phyloP scores from a whole-genome alignment of 2,797 vertebrate genomes.

The Masticophis lateralis region DNA sequence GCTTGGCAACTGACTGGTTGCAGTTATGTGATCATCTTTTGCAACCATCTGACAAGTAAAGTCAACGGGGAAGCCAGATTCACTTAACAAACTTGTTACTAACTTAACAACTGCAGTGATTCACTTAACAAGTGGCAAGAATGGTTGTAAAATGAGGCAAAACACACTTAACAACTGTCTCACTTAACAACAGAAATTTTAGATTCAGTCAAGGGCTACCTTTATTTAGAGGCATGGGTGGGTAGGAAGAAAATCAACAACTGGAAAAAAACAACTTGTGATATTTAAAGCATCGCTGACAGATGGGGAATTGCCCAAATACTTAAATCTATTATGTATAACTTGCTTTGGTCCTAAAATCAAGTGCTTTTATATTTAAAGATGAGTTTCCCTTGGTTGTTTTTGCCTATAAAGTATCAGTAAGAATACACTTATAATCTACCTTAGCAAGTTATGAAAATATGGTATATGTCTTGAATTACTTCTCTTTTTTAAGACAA shows the following conservation, averaged over 20 bases:
- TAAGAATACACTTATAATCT: neutral
- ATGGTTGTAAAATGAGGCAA: too few species aligned
- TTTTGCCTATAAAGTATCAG: neutral
- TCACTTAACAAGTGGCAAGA: too few species aligned
- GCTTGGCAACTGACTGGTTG: too few species aligned
- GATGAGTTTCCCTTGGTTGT: neutral
- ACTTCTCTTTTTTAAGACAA: too few species aligned
- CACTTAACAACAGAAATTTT: too few species aligned
- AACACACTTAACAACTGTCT: too few species aligned
- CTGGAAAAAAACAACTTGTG: neutral
- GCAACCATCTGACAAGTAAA: too few species aligned
- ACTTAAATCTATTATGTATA: neutral
- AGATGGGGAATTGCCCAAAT: neutral
- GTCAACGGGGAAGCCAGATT: too few species aligned
- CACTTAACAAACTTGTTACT: too few species aligned
- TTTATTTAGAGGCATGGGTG: neutral
- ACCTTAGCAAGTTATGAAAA: neutral
- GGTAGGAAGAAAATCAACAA: neutral
- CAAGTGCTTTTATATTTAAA: neutral
- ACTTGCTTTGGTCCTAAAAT: neutral
- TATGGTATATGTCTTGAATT: neutral
- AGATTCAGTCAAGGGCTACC: too few species aligned
- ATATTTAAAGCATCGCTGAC: neutral
- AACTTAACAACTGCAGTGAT: too few species aligned
- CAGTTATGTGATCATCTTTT: too few species aligned